Percentiles rank a stretch among this genome's conserved stretches.
These are phyloP conservation scores for Orthosia gothica DNA, from an alignment of 2,888 invertebrate genomes.

Conservation along the genomic window DNA sequence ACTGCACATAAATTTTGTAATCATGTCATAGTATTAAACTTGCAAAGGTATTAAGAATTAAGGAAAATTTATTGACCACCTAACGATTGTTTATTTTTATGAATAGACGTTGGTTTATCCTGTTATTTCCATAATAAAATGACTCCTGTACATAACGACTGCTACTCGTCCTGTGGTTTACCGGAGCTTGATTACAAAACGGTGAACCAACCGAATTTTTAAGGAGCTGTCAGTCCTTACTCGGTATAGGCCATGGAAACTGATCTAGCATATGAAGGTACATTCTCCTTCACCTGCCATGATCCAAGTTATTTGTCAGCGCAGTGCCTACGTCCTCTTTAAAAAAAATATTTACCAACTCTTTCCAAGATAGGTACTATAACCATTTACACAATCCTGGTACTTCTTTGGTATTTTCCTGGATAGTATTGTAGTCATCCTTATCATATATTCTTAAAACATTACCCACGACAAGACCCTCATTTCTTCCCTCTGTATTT, in stretches of 20 bases:
- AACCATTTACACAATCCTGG: neutral
- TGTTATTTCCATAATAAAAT: slow-evolving; percentile 9
- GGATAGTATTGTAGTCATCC: neutral
- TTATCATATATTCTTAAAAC: neutral
- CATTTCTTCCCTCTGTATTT: neutral
- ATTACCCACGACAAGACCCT: too few species aligned
- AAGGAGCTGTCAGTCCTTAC: neutral
- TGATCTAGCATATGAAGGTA: too few species aligned
- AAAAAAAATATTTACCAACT: too few species aligned
- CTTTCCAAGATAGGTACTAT: neutral
- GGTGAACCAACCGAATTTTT: too few species aligned
- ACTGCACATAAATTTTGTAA: slow-evolving; percentile 8
- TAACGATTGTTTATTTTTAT: slow-evolving; percentile 17
- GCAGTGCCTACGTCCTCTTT: too few species aligned
- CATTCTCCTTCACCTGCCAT: neutral
- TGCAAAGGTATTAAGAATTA: slow-evolving; percentile 3
- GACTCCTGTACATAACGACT: neutral
- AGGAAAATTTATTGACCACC: slow-evolving; percentile 5
- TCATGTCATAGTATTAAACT: neutral
- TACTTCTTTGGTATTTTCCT: neutral
- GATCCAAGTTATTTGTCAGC: neutral
- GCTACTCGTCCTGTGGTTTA: neutral
- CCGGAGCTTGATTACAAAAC: neutral
- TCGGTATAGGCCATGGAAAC: neutral
- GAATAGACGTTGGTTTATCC: slow-evolving; percentile 4